Evolutionary conservation across 2,888 invertebrate genomes (phyloP).

Genomic region (Crocallis elinguaria): DNA sequence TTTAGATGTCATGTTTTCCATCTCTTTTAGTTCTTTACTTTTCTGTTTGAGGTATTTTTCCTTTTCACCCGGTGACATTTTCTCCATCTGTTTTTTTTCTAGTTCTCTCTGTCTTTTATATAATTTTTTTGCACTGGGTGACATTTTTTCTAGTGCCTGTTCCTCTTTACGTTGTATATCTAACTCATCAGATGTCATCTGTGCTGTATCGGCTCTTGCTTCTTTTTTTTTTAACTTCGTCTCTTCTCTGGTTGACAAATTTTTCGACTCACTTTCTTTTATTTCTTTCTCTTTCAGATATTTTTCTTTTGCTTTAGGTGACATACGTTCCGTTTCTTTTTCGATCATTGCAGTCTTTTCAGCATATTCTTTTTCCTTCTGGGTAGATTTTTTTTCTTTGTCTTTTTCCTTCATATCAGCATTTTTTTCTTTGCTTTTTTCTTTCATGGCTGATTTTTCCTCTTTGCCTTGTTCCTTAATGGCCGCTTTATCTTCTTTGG

Average conservation of each 20-base stretch:
- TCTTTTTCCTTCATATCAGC: background rate
- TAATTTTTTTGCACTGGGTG: conserved; percentile 12
- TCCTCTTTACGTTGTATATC: background rate
- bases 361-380: background rate
- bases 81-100: background rate
- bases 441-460: no score
- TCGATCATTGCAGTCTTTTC: background rate
- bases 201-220: no score
- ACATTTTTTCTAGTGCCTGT: background rate
- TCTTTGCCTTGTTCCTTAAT: background rate
- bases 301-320: conserved; percentile 19
- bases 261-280: background rate
- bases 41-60: conserved; percentile 18
- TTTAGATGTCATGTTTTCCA: conserved; percentile 15
- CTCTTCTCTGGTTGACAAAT: no score
- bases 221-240: no score
- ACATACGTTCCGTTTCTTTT: conserved; percentile 14
- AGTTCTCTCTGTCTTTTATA: conserved; percentile 25
- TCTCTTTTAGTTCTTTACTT: conserved; percentile 24
- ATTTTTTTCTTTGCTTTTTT: no score
- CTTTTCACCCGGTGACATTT: conserved; percentile 5
- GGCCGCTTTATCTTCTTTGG: background rate
- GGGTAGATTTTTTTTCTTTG: background rate
- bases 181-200: conserved; percentile 16
- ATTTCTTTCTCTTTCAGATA: background rate